Evolutionary conservation across 2,888 invertebrate genomes (phyloP).

Genomic region (Polydrusus cervinus): DNA sequence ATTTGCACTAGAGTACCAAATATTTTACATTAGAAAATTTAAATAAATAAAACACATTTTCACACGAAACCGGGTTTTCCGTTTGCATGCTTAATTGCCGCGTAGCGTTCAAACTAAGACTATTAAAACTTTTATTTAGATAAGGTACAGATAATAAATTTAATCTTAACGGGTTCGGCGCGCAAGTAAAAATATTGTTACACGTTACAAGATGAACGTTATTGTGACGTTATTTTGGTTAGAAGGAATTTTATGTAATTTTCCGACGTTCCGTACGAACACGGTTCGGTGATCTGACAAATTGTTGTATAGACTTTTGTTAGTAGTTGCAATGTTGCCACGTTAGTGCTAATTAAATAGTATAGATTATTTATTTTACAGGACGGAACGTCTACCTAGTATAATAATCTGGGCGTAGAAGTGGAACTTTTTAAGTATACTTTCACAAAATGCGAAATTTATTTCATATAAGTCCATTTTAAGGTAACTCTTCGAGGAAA

Average conservation of each 20-base stretch:
- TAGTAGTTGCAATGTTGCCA: slow-evolving; percentile 37
- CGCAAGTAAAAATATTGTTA: slow-evolving; percentile 19
- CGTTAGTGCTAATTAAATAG: slow-evolving; percentile 9
- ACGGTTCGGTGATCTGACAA: slow-evolving; percentile 49
- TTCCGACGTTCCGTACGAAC: slow-evolving; percentile 32
- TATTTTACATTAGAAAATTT: not conserved
- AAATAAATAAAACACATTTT: not conserved
- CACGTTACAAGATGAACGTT: slow-evolving; percentile 20
- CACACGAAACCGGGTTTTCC: slow-evolving; percentile 24
- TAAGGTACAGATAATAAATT: slow-evolving; percentile 57
- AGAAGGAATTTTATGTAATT: slow-evolving; percentile 12
- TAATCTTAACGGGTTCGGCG: slow-evolving; percentile 53
- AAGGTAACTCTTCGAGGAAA: too few relatives aligned
- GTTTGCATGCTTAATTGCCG: slow-evolving; percentile 24
- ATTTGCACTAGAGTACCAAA: slow-evolving; percentile 30
- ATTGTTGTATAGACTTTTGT: slow-evolving; percentile 38
- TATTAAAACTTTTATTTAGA: slow-evolving; percentile 59
- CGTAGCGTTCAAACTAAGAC: slow-evolving; percentile 36
- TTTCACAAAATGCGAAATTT: too few relatives aligned
- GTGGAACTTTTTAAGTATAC: too few relatives aligned
- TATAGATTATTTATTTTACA: not conserved
- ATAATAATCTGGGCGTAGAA: too few relatives aligned
- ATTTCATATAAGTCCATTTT: too few relatives aligned
- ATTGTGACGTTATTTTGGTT: slow-evolving; percentile 32
- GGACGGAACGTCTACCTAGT: not conserved